Percentiles rank a stretch among this genome's conserved stretches.
Evolutionary conservation across 1,140 invertebrate species (phyloP).

Genomic region (Heliconius eleuchia): DNA sequence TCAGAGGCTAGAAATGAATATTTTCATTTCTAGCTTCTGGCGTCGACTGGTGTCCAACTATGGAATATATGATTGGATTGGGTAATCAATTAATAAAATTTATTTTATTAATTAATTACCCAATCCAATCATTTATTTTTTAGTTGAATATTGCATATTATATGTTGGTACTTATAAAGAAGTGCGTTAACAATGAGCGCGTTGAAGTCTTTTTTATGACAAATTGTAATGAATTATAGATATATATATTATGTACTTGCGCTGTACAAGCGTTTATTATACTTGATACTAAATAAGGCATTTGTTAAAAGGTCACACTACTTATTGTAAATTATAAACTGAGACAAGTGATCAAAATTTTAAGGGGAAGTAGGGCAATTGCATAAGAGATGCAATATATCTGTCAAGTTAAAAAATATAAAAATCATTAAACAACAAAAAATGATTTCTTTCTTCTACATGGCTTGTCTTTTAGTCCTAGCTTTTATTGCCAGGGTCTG

Average conservation of each 20-base stretch:
- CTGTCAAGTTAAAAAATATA: too few species aligned
- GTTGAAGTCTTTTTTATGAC: conserved; percentile 34
- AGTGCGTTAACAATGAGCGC: conserved; percentile 10
- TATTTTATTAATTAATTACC: too few species aligned
- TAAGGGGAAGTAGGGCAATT: conserved; percentile 20
- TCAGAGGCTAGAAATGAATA: too few species aligned
- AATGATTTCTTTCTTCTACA: too few species aligned
- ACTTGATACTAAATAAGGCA: conserved; percentile 44
- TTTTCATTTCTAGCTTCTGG: too few species aligned
- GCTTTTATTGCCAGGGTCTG: too few species aligned
- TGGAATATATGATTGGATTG: too few species aligned
- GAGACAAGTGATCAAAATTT: conserved; percentile 28
- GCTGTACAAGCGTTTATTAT: conserved; percentile 16
- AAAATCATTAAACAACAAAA: conserved; percentile 1
- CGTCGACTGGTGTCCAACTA: too few species aligned
- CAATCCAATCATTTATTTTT: neutral
- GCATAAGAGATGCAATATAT: neutral
- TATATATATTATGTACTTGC: neutral
- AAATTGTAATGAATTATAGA: conserved; percentile 9
- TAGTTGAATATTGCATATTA: neutral
- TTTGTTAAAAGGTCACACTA: conserved; percentile 43
- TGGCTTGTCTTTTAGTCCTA: too few species aligned
- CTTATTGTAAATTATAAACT: conserved; percentile 41
- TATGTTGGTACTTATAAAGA: neutral
- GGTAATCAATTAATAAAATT: too few species aligned